Base-by-base conservation (phyloP, 2,888 invertebrate genomes). In the Pollenia griseotomentosa region DNA sequence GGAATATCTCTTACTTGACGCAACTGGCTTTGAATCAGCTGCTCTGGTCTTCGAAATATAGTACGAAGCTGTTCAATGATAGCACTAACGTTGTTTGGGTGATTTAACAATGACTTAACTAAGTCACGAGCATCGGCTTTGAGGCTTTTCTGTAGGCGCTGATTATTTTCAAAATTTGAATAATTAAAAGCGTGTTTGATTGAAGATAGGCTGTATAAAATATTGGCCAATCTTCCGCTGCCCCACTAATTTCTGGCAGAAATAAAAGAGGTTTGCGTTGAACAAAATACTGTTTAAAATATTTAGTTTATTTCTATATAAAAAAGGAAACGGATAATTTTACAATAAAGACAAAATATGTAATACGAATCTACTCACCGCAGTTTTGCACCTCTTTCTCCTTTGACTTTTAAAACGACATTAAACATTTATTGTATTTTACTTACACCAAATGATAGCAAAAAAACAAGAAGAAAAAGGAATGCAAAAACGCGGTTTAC, bases 161-260 rank as follows among this genome's bases (percentile, higher is more conserved):
- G 40, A 14, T 66, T 61, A 23, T 88, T 88, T 48, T 89, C 85
- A 8, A 63, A 57, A 55, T 87, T 83, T 10, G 55, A 71, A 75
- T 78, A 87, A 11, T 61, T 71, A 66, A 75, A 89, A 40, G 51
- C 2, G 59, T 65, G 1, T 73, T 85, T 11, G 87, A 74, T 33
- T 85, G 78, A 14, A 23, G n/a, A 68, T 48, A 87, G 0, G 82
- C 70, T 0, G 83, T 88, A n/a, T 59, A 73, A 73, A 89, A 87
- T 44, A 87, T 33, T 40, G 88, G 86, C 87, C 88, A 88, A 23
- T 88, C 87, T 53, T 86, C 88, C 48, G 88, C 82, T 5, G 71
- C 70, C 8, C 87, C 89, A 55, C 74, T 73, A 71, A 88, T 88
- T 16, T 40, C 16, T 10, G 55, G 16, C 19, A 19, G 12, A 48